phyloP scores from a whole-genome alignment of 2,797 vertebrate species.

The Discoglossus pictus region DNA sequence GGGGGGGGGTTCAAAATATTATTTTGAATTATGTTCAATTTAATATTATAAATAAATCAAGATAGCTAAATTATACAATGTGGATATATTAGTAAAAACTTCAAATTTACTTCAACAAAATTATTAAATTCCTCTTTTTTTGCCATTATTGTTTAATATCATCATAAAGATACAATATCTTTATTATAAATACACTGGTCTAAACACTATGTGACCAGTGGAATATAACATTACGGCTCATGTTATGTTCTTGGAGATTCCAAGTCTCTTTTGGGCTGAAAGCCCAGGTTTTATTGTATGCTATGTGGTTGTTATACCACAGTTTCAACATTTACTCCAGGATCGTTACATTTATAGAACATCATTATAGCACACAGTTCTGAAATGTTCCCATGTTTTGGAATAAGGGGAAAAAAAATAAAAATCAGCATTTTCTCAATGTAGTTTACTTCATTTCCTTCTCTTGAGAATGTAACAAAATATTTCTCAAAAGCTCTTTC shows the following conservation, averaged over 20 bases:
- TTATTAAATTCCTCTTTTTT: no score
- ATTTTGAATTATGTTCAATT: slow-evolving; percentile 1
- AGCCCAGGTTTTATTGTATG: slow-evolving; percentile 21
- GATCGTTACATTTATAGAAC: slow-evolving; percentile 28
- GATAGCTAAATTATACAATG: no score
- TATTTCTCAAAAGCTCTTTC: no score
- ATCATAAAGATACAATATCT: slow-evolving; percentile 7
- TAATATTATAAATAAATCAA: slow-evolving; percentile 5
- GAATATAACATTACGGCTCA: slow-evolving; percentile 30
- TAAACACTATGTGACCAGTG: neutral
- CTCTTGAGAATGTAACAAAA: slow-evolving; percentile 23
- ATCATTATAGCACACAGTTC: slow-evolving; percentile 24
- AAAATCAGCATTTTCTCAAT: slow-evolving; percentile 20
- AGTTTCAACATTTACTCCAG: slow-evolving; percentile 1
- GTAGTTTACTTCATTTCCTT: slow-evolving; percentile 19
- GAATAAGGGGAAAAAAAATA: slow-evolving; percentile 23
- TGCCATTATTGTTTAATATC: no score
- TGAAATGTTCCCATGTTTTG: slow-evolving; percentile 6
- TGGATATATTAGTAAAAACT: no score
- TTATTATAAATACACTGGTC: slow-evolving; percentile 11
- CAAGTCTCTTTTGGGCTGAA: slow-evolving; percentile 15
- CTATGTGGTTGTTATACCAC: slow-evolving; percentile 7
- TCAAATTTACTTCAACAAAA: no score
- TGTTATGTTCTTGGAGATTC: slow-evolving; percentile 4
- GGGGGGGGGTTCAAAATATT: slow-evolving; percentile 27